Evolutionary conservation across 1,140 invertebrate genomes (phyloP), one percentile per base, ranked within the genome.

Genomic region (Cotesia vestalis): DNA sequence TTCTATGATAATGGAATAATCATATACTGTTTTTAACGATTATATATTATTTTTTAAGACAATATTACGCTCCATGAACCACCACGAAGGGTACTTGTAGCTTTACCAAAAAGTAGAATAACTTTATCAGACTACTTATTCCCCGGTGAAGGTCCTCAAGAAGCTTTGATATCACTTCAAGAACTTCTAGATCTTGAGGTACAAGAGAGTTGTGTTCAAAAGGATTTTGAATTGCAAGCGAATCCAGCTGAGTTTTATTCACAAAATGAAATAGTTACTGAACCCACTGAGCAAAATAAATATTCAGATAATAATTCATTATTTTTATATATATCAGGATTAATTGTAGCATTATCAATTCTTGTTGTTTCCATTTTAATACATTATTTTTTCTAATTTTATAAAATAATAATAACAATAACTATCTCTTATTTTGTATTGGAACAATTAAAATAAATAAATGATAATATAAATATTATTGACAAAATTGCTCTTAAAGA

Each of bases 71-170:
- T 95, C 77, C 91, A 95, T 80, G 94, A 95, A 81, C 93, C 93
- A 27, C 94, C 94, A 4, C 87, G 94, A 57, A 85, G 94, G 76
- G 93, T 95, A 2, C 87, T 94, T 66, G 91, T 94, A 4, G 88
- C 90, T 34, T 80, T 94, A 6, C 90, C 90, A 36, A 86, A 89
- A 34, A 90, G 89, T 38, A 87, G 89, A 72, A 82, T 95, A 20
- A 90, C 90, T 20, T 88, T 95, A 5, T 94, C 92, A 66, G 94
- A 95, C 83, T 96, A 96, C 84, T 84, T 95, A 53, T 96, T 95
- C 80, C 94, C 93, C 69, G 94, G 94, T 5, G 94, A 96, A 86
- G 91, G 91, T 2, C 89, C 91, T 0, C 89, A 91, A 59, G 94
- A 95, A 81, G 91, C 92, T 5, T 83, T 94, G 53, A 88, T 91